These are phyloP conservation scores for Zaprionus ghesquierei DNA, from an alignment of 1,140 invertebrate genomes.

Conservation along the genomic window DNA sequence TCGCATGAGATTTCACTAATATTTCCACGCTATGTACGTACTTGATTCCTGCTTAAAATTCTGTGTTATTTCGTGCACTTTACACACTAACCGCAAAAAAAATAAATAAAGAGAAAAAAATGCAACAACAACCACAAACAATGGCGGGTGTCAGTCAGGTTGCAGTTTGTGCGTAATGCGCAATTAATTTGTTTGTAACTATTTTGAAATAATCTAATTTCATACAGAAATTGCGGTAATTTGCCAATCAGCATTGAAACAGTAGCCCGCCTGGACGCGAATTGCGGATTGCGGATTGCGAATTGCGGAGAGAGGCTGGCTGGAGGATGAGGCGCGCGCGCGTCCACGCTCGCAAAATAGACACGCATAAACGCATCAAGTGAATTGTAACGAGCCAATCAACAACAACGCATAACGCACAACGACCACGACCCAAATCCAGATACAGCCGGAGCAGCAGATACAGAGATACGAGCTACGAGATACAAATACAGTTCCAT, in stretches of 20 bases:
- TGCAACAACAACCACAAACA: not conserved
- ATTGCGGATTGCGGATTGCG: too few species aligned
- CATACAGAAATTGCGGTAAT: conserved; percentile 70
- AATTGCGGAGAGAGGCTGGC: too few species aligned
- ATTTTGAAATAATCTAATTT: conserved; percentile 77
- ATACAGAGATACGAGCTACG: not conserved
- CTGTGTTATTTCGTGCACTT: not conserved
- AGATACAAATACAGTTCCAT: not conserved
- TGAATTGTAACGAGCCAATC: conserved; percentile 47
- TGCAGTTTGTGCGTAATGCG: conserved; percentile 31
- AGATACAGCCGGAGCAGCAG: conserved; percentile 8
- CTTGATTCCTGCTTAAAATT: not conserved
- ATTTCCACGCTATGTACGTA: not conserved
- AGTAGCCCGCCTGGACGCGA: conserved; percentile 36
- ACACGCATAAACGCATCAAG: conserved; percentile 36
- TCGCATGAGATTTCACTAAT: not conserved
- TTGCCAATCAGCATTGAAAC: conserved; percentile 79
- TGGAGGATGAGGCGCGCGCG: too few species aligned
- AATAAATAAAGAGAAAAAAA: not conserved
- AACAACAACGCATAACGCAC: conserved; percentile 38
- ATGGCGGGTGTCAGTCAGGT: not conserved
- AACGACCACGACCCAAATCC: conserved; percentile 79
- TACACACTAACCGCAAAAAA: not conserved
- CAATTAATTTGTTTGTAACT: conserved; percentile 78
- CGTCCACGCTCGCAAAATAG: conserved; percentile 5